Evolutionary conservation across 2,797 vertebrate genomes (phyloP).

Genomic region (Coregonus sp.): DNA sequence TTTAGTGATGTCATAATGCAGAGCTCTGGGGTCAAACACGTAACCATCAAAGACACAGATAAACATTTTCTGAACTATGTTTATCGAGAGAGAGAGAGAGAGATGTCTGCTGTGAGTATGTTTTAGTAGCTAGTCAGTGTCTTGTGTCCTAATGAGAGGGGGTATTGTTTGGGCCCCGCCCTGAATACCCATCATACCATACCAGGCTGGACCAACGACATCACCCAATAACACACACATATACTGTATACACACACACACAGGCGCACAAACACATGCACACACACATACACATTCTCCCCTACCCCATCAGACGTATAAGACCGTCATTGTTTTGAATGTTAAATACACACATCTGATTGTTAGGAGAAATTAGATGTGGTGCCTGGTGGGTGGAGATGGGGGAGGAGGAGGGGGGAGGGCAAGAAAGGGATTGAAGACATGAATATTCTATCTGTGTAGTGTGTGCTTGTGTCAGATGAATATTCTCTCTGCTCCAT

Average conservation of each 20-base stretch:
- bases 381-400: background rate
- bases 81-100: too few relatives aligned
- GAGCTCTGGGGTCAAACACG: background rate
- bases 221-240: constrained; percentile 34
- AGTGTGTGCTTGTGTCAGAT: background rate
- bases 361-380: constrained; percentile 20
- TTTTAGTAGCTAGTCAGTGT: constrained; percentile 70
- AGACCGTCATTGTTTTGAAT: constrained; percentile 40
- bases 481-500: constrained; percentile 3
- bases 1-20: background rate
- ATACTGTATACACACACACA: background rate
- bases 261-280: too few relatives aligned
- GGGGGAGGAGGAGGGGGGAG: background rate
- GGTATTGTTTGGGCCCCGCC: constrained; percentile 76
- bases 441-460: constrained; percentile 12
- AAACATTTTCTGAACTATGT: background rate
- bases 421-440: background rate
- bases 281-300: constrained; percentile 10
- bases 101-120: too few relatives aligned
- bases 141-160: constrained; percentile 73
- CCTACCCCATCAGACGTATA: constrained; percentile 38
- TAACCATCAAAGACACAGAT: background rate
- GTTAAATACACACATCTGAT: constrained; percentile 35
- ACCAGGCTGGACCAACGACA: constrained; percentile 61
- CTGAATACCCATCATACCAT: constrained; percentile 81